Conservation (phyloP, 2,888 invertebrate species). For the Dioctria rufipes region DNA sequence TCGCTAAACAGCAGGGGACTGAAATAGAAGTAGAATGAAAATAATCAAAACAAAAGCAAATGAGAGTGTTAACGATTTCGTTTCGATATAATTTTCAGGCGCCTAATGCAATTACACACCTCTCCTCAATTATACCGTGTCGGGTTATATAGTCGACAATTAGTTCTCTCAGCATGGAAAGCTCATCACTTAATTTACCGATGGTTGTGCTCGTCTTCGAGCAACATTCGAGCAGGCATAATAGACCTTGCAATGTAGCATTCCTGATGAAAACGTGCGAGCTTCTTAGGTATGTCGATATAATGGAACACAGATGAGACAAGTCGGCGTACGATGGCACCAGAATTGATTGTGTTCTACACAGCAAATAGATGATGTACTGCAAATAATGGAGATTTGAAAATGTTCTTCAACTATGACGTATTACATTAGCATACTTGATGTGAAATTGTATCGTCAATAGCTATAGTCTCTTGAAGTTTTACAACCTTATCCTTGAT, state of each 20-base stretch:
- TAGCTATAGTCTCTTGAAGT: slow-evolving; percentile 77
- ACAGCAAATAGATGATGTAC: slow-evolving; percentile 71
- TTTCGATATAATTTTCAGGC: slow-evolving; percentile 3
- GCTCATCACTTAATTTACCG: slow-evolving; percentile 71
- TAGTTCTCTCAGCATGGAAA: slow-evolving; percentile 69
- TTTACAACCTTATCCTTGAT: slow-evolving; percentile 82
- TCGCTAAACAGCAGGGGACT: slow-evolving; percentile 71
- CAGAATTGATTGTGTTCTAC: slow-evolving; percentile 70
- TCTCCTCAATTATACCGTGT: slow-evolving; percentile 71
- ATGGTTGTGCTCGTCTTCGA: slow-evolving; percentile 70
- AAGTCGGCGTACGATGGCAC: slow-evolving; percentile 69
- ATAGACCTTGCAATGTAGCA: slow-evolving; percentile 69
- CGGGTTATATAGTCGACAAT: slow-evolving; percentile 70
- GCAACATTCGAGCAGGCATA: slow-evolving; percentile 70
- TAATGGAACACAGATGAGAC: slow-evolving; percentile 68
- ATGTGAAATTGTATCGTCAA: slow-evolving; percentile 84
- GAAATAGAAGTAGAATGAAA: slow-evolving; percentile 65
- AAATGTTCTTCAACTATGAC: slow-evolving; percentile 13
- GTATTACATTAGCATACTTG: slow-evolving; percentile 69
- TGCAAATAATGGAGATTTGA: slow-evolving; percentile 60
- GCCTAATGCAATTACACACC: slow-evolving; percentile 62
- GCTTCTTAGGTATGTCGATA: slow-evolving; percentile 70
- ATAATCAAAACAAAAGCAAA: slow-evolving; percentile 17
- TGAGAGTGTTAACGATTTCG: slow-evolving; percentile 18
- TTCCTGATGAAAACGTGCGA: slow-evolving; percentile 71